These are phyloP conservation scores for Leptopilina myrica DNA, from an alignment of 2,888 invertebrate species.

Conservation along the genomic window DNA sequence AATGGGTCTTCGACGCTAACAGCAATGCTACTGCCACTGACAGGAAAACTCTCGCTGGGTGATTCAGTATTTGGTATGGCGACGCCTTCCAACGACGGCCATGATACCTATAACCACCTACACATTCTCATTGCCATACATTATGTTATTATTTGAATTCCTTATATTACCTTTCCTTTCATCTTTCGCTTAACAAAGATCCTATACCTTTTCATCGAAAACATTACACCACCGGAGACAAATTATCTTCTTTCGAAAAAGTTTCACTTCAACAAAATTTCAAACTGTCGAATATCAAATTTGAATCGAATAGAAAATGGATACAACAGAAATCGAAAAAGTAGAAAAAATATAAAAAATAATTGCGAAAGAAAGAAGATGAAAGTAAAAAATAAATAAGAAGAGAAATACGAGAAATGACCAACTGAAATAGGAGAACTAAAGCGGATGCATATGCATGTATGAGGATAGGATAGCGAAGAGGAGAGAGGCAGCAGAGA, in stretches of 20 bases:
- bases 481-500: constrained; percentile 41
- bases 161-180: constrained; percentile 32
- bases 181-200: neutral
- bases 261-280: no score
- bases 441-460: neutral
- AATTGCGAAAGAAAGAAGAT: no score
- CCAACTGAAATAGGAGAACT: no score
- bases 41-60: constrained; percentile 77
- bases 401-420: no score
- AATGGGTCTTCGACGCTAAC: constrained; percentile 68
- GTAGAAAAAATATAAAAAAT: no score
- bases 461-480: constrained; percentile 1
- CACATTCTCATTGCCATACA: constrained; percentile 59
- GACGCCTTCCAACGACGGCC: constrained; percentile 74
- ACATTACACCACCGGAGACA: no score
- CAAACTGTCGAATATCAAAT: no score
- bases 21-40: constrained; percentile 72
- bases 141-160: constrained; percentile 55
- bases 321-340: no score
- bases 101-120: constrained; percentile 65
- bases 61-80: constrained; percentile 76
- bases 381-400: no score
- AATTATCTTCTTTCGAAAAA: no score
- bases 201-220: no score
- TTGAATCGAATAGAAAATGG: no score